Percentiles rank a stretch among this genome's conserved stretches.
These are phyloP conservation scores for Drosophila leonis DNA, from an alignment of 2,888 invertebrate species.

Conservation along the genomic window DNA sequence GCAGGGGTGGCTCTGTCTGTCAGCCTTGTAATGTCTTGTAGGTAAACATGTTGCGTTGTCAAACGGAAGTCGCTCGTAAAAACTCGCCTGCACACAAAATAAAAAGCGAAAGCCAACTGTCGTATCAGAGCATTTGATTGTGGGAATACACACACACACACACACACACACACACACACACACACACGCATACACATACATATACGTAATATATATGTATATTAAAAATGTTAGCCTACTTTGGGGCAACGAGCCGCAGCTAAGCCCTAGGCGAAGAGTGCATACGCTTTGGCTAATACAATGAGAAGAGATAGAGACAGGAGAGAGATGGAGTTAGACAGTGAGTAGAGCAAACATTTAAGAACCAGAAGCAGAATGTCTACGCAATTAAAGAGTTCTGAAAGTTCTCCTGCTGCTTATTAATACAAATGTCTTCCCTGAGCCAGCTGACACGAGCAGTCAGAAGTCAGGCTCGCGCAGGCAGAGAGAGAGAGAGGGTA, in stretches of 20 bases:
- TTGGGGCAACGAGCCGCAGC: conserved; percentile 19
- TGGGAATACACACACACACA: conserved; percentile 12
- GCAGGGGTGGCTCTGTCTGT: conserved; percentile 24
- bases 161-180: conserved; percentile 1
- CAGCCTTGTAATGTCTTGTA: conserved; percentile 79
- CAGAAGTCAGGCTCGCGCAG: neutral
- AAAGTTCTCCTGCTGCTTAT: no score
- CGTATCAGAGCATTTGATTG: conserved; percentile 48
- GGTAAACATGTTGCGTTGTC: conserved; percentile 78
- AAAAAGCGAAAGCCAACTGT: conserved; percentile 56
- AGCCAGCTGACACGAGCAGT: no score
- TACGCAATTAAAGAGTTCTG: no score
- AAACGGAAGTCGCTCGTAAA: conserved; percentile 78
- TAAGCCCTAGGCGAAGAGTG: conserved; percentile 2
- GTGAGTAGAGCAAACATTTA: conserved; percentile 14
- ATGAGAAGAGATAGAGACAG: neutral
- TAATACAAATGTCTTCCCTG: no score
- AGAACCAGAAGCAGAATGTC: no score
- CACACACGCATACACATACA: neutral
- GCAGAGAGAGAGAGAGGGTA: conserved; percentile 25
- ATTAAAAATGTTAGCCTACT: conserved; percentile 64
- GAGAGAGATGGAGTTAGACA: neutral
- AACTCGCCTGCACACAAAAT: conserved; percentile 52
- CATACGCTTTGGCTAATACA: conserved; percentile 7
- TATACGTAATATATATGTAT: conserved; percentile 28